Evolutionary conservation across 2,113 vertebrate genomes (phyloP).

Genomic region (Saiga tatarica): DNA sequence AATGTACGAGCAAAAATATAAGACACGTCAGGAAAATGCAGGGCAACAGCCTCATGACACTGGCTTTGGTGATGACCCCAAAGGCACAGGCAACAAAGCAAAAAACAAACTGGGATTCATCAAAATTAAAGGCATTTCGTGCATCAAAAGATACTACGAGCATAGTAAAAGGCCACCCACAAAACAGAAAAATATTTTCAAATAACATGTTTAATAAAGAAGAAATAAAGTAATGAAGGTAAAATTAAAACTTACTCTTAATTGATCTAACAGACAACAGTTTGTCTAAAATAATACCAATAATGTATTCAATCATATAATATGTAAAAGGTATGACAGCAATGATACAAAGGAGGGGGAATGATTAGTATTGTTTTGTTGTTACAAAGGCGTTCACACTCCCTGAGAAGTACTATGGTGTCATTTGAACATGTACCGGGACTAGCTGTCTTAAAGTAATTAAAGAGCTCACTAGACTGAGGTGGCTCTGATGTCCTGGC

Average conservation of each 20-base stretch:
- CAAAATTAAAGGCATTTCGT: not conserved
- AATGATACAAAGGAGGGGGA: not conserved
- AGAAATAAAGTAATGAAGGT: not conserved
- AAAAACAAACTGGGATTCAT: not conserved
- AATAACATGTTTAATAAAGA: not conserved
- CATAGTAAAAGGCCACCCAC: not conserved
- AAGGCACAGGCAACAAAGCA: not conserved
- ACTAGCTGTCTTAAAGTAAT: not conserved
- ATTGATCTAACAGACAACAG: not conserved
- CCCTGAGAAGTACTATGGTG: not conserved
- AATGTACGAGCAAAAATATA: not conserved
- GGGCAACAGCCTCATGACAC: no score
- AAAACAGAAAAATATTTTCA: not conserved
- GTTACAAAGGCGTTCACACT: not conserved
- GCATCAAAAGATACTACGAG: not conserved
- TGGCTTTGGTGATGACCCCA: not conserved
- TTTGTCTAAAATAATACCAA: not conserved
- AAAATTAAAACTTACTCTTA: not conserved
- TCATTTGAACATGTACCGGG: not conserved
- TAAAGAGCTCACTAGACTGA: not conserved
- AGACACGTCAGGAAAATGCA: not conserved
- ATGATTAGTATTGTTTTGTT: rapidly evolving
- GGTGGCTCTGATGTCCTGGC: not conserved
- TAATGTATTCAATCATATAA: not conserved
- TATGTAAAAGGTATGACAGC: not conserved